phyloP scores from a whole-genome alignment of 2,113 vertebrate species.

The Toxotes chatareus region DNA sequence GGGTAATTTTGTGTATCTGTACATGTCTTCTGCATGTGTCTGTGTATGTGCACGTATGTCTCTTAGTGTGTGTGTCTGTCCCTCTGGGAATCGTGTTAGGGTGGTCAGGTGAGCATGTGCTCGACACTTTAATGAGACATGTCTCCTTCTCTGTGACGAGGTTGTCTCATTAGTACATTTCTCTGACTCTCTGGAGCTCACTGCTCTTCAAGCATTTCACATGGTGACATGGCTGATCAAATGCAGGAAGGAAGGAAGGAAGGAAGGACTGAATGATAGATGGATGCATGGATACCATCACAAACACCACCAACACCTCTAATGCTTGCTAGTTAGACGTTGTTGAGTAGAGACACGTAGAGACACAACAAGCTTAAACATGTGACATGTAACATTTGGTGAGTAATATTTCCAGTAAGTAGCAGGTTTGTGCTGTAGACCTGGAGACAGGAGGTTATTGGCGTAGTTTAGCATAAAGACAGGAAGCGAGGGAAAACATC shows the following conservation, averaged over 20 bases:
- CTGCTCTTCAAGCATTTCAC: neutral
- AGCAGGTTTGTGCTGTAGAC: no score
- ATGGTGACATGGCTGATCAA: neutral
- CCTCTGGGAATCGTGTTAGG: conserved; percentile 25
- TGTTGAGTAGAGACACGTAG: no score
- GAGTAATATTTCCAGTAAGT: no score
- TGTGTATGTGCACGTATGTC: neutral
- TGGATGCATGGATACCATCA: neutral
- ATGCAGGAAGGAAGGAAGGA: neutral
- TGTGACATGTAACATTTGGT: no score
- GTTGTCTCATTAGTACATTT: conserved; percentile 38
- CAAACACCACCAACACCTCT: no score
- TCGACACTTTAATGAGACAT: conserved; percentile 16
- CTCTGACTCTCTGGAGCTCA: conserved; percentile 10
- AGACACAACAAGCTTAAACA: no score
- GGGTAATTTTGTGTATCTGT: neutral
- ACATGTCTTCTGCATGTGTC: neutral
- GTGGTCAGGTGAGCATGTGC: conserved; percentile 27
- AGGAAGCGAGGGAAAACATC: no score
- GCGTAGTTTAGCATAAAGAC: no score
- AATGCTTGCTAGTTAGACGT: no score
- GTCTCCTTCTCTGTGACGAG: neutral
- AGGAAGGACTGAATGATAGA: neutral
- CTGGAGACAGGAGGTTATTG: no score
- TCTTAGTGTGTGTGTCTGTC: conserved; percentile 1